Percentiles rank a stretch among this genome's conserved stretches.
These are phyloP conservation scores for Orius laevigatus DNA, from an alignment of 1,140 invertebrate genomes.

Conservation along the genomic window DNA sequence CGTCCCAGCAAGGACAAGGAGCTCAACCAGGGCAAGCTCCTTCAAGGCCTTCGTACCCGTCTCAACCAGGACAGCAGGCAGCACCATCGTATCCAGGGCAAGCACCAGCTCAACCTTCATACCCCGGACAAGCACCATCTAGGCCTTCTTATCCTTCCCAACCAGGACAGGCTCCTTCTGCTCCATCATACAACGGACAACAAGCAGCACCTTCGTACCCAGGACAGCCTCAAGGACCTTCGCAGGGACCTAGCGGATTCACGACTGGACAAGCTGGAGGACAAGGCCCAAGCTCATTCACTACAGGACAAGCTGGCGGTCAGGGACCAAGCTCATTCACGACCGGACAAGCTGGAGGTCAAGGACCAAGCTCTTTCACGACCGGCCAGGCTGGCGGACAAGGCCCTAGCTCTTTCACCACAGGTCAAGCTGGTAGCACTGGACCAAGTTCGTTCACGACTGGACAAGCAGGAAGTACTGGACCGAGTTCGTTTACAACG, in stretches of 20 bases:
- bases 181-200: constrained; percentile 12
- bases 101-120: constrained; percentile 19
- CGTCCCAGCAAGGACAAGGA: constrained; percentile 16
- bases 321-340: constrained; percentile 15
- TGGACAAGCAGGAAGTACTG: constrained; percentile 17
- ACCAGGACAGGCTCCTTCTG: constrained; percentile 12
- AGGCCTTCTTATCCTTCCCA: constrained; percentile 19
- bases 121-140: constrained; percentile 17
- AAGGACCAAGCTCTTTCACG: constrained; percentile 15
- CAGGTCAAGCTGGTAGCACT: constrained; percentile 20
- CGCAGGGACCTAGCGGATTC: constrained; percentile 16
- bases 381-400: constrained; percentile 9
- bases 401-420: constrained; percentile 17
- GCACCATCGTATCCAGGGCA: constrained; percentile 20
- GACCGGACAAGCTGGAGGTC: constrained; percentile 18
- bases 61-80: constrained; percentile 16
- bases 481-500: constrained; percentile 13
- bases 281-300: constrained; percentile 20
- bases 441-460: constrained; percentile 21
- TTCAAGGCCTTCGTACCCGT: constrained; percentile 20
- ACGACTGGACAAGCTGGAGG: constrained; percentile 20
- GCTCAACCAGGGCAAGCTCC: constrained; percentile 20
- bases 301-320: constrained; percentile 19
- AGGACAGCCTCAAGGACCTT: constrained; percentile 18
- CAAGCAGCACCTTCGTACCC: background rate